phyloP scores from a whole-genome alignment of 2,113 vertebrate genomes.

The Chitala chitala region DNA sequence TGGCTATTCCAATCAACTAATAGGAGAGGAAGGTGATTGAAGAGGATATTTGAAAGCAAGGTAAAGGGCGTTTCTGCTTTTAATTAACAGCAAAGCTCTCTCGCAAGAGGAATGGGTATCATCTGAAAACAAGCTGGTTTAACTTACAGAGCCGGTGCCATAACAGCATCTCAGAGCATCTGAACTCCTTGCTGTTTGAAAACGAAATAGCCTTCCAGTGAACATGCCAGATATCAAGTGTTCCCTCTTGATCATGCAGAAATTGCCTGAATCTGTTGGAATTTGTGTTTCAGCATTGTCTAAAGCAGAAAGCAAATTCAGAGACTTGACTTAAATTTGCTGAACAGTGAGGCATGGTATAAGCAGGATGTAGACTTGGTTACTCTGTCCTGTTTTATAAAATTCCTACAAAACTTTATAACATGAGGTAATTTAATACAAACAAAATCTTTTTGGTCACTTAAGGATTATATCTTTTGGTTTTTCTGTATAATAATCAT shows the following conservation, averaged over 20 bases:
- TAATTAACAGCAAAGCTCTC: not conserved
- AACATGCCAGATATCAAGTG: not conserved
- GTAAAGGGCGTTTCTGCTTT: not conserved
- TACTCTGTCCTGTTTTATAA: too few relatives aligned
- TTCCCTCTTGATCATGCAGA: not conserved
- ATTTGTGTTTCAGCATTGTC: constrained; percentile 9
- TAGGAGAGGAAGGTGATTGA: not conserved
- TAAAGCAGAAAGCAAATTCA: not conserved
- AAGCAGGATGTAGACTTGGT: too few relatives aligned
- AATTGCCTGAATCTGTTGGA: not conserved
- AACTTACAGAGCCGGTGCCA: constrained; percentile 16
- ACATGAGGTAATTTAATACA: too few relatives aligned
- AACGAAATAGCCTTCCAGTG: not conserved
- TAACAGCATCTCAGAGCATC: constrained; percentile 3
- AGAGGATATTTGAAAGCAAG: not conserved
- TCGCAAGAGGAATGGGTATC: not conserved
- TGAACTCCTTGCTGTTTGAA: not conserved
- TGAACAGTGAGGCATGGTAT: too few relatives aligned
- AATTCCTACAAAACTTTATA: too few relatives aligned
- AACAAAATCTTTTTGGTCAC: too few relatives aligned
- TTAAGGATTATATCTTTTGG: too few relatives aligned
- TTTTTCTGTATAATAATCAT: too few relatives aligned
- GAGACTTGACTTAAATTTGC: not conserved
- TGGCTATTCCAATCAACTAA: not conserved
- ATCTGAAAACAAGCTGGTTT: constrained; percentile 14